These are phyloP conservation scores for Cataglyphis hispanica DNA, from an alignment of 1,140 invertebrate species.

Conservation along the genomic window DNA sequence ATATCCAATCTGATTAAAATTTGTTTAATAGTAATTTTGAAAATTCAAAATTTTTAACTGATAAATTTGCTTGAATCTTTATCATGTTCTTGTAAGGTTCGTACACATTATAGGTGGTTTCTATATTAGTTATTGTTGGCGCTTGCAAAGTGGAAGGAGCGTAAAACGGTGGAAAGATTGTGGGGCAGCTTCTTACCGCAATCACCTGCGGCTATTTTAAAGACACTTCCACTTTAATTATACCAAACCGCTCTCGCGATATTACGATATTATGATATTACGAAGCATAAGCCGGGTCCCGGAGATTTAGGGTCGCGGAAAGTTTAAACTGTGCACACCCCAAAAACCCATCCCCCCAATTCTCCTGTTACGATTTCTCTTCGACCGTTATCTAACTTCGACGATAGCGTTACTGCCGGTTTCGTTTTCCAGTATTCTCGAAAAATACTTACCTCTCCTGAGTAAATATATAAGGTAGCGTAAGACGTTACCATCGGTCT, in stretches of 20 bases:
- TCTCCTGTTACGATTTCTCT: conserved; percentile 65
- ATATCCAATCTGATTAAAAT: neutral
- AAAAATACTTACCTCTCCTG: conserved; percentile 51
- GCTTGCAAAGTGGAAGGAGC: conserved; percentile 46
- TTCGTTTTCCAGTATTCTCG: conserved; percentile 62
- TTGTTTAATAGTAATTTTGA: conserved; percentile 1
- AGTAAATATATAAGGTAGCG: conserved; percentile 57
- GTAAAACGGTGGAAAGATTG: conserved; percentile 73
- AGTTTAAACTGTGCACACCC: conserved; percentile 76
- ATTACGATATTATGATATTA: conserved; percentile 85
- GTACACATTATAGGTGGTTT: conserved; percentile 6
- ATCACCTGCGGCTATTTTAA: conserved; percentile 84
- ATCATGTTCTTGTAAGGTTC: neutral
- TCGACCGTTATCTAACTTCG: conserved; percentile 74
- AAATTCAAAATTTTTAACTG: neutral
- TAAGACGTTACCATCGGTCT: conserved; percentile 32
- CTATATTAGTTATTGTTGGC: conserved; percentile 46
- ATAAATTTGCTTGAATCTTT: conserved; percentile 1
- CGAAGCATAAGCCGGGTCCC: conserved; percentile 79
- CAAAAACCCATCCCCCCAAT: conserved; percentile 74
- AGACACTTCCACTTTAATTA: conserved; percentile 85
- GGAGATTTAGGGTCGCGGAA: conserved; percentile 80
- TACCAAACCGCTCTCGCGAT: conserved; percentile 80
- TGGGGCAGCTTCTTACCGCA: conserved; percentile 73
- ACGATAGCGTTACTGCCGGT: conserved; percentile 59